phyloP scores from a whole-genome alignment of 2,797 vertebrate species.

The Tapirus indicus region DNA sequence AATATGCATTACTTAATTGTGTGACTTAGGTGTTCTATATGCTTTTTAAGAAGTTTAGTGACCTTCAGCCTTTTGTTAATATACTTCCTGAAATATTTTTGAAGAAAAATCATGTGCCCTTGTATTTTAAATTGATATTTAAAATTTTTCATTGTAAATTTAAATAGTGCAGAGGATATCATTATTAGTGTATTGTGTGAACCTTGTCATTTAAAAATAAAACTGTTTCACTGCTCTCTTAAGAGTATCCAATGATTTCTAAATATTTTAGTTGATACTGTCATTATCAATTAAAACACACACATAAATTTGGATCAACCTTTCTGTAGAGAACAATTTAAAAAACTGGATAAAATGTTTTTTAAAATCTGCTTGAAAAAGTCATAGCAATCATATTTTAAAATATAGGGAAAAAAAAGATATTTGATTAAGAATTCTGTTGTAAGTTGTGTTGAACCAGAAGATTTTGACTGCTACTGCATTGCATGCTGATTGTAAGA shows the following conservation, averaged over 20 bases:
- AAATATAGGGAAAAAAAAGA: not conserved
- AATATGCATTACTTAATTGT: not conserved
- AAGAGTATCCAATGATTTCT: not conserved
- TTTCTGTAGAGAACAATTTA: not conserved
- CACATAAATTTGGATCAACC: not conserved
- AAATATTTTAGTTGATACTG: conserved; percentile 42
- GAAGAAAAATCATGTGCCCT: not conserved
- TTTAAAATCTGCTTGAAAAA: not conserved
- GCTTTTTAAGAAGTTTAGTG: conserved; percentile 7
- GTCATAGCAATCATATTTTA: not conserved
- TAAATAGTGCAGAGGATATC: not conserved
- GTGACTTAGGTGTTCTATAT: not conserved
- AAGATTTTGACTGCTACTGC: not conserved
- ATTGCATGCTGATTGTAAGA: conserved; percentile 36
- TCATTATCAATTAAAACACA: conserved; percentile 54
- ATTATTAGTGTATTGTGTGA: conserved; percentile 20
- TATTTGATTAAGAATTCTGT: conserved; percentile 43
- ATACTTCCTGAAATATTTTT: conserved; percentile 14
- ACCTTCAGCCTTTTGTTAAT: conserved; percentile 36
- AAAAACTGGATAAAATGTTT: not conserved
- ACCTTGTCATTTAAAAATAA: conserved; percentile 53
- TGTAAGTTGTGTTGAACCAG: not conserved
- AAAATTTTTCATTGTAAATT: conserved; percentile 7
- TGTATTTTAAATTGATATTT: conserved; percentile 20
- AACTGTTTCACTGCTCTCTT: conserved; percentile 24